Percentiles rank a stretch among this genome's conserved stretches.
These are phyloP conservation scores for Melopsittacus undulatus DNA, from an alignment of 2,797 vertebrate genomes.

Conservation along the genomic window DNA sequence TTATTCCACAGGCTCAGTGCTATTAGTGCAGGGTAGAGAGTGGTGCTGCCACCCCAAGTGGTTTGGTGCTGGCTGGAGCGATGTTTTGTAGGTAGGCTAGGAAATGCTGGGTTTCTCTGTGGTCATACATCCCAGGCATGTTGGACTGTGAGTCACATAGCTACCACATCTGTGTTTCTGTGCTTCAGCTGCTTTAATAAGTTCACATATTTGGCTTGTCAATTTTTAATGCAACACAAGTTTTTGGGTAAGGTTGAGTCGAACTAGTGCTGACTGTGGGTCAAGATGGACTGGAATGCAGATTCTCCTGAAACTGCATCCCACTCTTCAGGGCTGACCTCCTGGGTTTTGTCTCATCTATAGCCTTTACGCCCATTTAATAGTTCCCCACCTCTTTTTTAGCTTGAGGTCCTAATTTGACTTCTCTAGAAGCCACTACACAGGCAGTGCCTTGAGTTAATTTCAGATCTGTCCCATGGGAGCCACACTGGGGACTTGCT, in stretches of 20 bases:
- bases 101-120: neutral
- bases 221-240: neutral
- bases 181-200: neutral
- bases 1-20: neutral
- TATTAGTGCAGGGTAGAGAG: neutral
- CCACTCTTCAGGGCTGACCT: neutral
- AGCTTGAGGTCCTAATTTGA: neutral
- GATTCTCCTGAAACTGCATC: fast-evolving
- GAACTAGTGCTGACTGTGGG: neutral
- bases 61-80: fast-evolving
- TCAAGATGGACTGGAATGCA: neutral
- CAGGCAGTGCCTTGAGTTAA: neutral
- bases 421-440: neutral
- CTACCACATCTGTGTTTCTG: fast-evolving
- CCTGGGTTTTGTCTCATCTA: neutral
- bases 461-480: neutral
- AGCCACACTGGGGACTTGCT: neutral
- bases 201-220: neutral
- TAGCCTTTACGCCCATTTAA: neutral
- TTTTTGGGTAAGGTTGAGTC: neutral
- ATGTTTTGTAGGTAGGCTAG: neutral
- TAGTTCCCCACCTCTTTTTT: neutral
- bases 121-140: fast-evolving
- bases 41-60: fast-evolving
- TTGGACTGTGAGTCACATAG: neutral